phyloP scores from a whole-genome alignment of 2,888 invertebrate genomes.

The Caenorhabditis afra region DNA sequence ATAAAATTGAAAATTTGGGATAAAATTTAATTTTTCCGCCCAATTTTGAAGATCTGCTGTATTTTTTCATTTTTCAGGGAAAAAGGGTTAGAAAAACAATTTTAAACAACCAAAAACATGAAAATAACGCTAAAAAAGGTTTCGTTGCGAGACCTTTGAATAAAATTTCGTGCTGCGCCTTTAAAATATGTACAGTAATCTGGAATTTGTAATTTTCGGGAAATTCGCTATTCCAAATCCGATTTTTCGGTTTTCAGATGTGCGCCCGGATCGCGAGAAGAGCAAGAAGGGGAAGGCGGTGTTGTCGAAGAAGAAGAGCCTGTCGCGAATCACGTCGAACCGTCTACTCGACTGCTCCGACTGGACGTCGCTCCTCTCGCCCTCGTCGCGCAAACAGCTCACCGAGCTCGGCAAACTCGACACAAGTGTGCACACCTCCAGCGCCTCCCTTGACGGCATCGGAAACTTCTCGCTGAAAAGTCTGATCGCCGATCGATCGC shows the following conservation, averaged over 20 bases:
- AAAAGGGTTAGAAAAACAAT: no score
- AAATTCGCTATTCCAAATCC: no score
- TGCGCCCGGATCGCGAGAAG: constrained; percentile 76
- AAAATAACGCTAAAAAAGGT: no score
- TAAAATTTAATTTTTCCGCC: no score
- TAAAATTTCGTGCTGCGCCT: no score
- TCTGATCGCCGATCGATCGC: constrained; percentile 72
- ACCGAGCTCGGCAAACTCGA: constrained; percentile 63
- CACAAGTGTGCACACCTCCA: constrained; percentile 46
- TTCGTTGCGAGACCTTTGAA: no score
- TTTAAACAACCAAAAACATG: neutral
- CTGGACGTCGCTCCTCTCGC: constrained; percentile 60
- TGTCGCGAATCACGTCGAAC: constrained; percentile 45
- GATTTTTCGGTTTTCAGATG: no score
- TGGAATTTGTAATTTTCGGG: no score
- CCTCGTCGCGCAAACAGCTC: constrained; percentile 61
- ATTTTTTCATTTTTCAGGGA: no score
- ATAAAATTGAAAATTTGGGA: no score
- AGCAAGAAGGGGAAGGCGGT: constrained; percentile 52
- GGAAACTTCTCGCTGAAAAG: constrained; percentile 72
- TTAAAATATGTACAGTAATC: no score
- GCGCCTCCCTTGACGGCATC: constrained; percentile 64
- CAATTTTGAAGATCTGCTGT: no score
- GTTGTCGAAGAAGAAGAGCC: constrained; percentile 67
- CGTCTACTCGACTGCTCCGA: constrained; percentile 53